phyloP scores from a whole-genome alignment of 1,140 invertebrate species.

The Tetramorium parvispinum region DNA sequence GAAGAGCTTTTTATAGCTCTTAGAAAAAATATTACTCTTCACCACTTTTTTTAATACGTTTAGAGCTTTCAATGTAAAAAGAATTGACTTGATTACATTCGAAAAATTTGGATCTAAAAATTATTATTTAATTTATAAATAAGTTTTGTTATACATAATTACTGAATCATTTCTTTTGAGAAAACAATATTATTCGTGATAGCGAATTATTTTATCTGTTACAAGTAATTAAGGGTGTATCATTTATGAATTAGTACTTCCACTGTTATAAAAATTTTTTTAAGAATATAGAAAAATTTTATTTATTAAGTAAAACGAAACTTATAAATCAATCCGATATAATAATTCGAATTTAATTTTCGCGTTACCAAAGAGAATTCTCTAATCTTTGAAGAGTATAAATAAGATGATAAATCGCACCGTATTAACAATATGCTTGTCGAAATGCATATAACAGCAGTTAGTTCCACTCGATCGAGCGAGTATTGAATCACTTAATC shows the following conservation, averaged over 20 bases:
- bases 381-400: background rate
- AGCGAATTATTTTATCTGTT: too few relatives aligned
- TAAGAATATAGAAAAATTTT: too few relatives aligned
- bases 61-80: background rate
- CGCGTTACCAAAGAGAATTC: background rate
- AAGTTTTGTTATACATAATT: too few relatives aligned
- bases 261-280: too few relatives aligned
- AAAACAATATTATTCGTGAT: too few relatives aligned
- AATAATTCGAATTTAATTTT: background rate
- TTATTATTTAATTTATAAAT: too few relatives aligned
- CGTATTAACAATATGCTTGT: slow-evolving; percentile 24
- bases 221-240: too few relatives aligned
- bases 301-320: too few relatives aligned
- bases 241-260: too few relatives aligned
- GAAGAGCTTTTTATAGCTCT: background rate
- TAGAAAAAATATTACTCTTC: background rate
- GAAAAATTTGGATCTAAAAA: too few relatives aligned
- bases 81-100: background rate
- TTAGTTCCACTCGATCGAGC: slow-evolving; percentile 36
- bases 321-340: too few relatives aligned
- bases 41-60: background rate
- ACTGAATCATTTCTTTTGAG: too few relatives aligned
- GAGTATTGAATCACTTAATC: slow-evolving; percentile 43
- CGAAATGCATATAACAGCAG: slow-evolving; percentile 26
- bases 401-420: slow-evolving; percentile 24